Evolutionary conservation across 2,888 invertebrate species (phyloP).

Genomic region (Podabrus alpinus): DNA sequence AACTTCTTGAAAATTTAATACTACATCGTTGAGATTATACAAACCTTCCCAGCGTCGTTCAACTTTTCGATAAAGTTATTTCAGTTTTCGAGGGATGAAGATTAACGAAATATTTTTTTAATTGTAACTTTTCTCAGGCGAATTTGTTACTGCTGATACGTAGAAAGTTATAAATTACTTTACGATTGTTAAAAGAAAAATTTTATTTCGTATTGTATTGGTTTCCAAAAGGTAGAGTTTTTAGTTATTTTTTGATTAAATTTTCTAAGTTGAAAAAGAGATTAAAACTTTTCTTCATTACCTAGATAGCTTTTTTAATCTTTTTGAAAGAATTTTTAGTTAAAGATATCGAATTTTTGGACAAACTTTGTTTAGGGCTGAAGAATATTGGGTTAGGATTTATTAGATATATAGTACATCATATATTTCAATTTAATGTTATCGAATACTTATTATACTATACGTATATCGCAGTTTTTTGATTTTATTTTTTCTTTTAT

Average conservation of each 20-base stretch:
- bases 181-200: background rate
- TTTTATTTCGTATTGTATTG: background rate
- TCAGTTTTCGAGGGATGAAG: background rate
- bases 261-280: background rate
- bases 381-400: background rate
- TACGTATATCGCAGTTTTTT: background rate
- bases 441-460: no score
- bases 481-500: background rate
- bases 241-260: background rate
- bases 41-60: background rate
- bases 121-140: background rate
- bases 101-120: conserved; percentile 2
- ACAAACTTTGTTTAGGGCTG: background rate
- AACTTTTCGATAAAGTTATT: conserved; percentile 4
- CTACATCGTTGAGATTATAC: conserved; percentile 11
- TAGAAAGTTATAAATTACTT: background rate
- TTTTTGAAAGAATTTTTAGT: background rate
- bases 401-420: background rate
- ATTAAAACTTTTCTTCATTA: background rate
- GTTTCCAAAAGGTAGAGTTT: background rate
- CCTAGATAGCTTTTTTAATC: background rate
- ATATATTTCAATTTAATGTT: background rate
- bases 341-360: background rate
- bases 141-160: background rate
- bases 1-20: conserved; percentile 19